These are phyloP conservation scores for Sesia bembeciformis DNA, from an alignment of 2,888 invertebrate species.

Conservation along the genomic window DNA sequence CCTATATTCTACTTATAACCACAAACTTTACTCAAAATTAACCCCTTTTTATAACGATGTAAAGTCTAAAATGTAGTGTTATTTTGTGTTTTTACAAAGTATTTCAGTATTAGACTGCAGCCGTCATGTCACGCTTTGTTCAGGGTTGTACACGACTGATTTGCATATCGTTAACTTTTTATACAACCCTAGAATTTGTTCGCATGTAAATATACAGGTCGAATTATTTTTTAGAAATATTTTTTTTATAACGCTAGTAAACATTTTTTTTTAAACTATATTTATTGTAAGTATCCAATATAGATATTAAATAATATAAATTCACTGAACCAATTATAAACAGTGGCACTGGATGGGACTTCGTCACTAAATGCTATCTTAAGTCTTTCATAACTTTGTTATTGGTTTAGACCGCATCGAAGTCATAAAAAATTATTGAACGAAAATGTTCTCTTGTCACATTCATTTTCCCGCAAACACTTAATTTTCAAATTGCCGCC, in stretches of 20 bases:
- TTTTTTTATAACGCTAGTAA: background rate
- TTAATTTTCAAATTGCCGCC: too few relatives aligned
- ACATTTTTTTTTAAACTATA: too few relatives aligned
- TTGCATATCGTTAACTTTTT: slow-evolving; percentile 19
- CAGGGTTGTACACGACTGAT: slow-evolving; percentile 11
- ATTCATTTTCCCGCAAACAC: too few relatives aligned
- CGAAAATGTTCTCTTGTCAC: too few relatives aligned
- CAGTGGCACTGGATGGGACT: too few relatives aligned
- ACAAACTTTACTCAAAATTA: background rate
- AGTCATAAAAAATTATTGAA: too few relatives aligned
- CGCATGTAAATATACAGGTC: slow-evolving; percentile 8
- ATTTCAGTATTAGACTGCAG: slow-evolving; percentile 1
- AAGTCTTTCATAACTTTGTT: too few relatives aligned
- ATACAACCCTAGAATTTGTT: slow-evolving; percentile 8
- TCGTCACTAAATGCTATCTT: too few relatives aligned
- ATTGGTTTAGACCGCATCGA: too few relatives aligned
- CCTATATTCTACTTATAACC: background rate
- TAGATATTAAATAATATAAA: too few relatives aligned
- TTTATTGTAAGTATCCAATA: too few relatives aligned
- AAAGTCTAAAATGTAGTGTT: background rate
- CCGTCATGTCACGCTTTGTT: slow-evolving; percentile 13
- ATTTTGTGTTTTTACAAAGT: background rate
- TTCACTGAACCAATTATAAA: too few relatives aligned
- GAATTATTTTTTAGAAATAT: background rate
- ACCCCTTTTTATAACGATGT: background rate